phyloP scores from a whole-genome alignment of 2,888 invertebrate species.

The Scotopteryx bipunctaria region DNA sequence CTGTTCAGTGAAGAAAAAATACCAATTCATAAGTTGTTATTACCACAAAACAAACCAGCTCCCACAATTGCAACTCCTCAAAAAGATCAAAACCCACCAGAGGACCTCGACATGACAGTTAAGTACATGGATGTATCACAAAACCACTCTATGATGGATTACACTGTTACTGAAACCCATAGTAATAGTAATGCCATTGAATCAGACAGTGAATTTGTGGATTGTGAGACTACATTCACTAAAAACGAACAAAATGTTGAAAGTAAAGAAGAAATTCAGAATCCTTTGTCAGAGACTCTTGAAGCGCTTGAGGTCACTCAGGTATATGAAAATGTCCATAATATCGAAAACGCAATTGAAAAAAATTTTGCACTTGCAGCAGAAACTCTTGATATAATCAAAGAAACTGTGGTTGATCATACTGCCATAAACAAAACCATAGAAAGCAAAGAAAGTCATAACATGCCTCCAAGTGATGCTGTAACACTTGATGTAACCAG shows the following conservation, averaged over 20 bases:
- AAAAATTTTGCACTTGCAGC: background rate
- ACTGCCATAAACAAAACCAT: background rate
- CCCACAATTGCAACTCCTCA: conserved; percentile 20
- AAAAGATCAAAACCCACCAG: conserved; percentile 17
- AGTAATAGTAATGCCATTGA: conserved; percentile 44
- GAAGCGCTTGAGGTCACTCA: background rate
- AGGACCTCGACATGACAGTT: conserved; percentile 52
- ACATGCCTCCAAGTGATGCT: background rate
- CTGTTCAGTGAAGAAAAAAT: conserved; percentile 69
- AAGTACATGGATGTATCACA: conserved; percentile 71
- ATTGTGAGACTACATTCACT: conserved; percentile 73
- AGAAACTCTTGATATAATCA: background rate
- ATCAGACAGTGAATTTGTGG: conserved; percentile 73
- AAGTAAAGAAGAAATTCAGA: conserved; percentile 10
- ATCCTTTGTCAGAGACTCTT: background rate
- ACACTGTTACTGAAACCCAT: conserved; percentile 46
- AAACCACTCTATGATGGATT: conserved; percentile 56
- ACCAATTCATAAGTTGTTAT: conserved; percentile 67
- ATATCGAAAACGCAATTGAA: conserved; percentile 7
- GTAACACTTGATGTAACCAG: background rate
- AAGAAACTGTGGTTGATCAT: background rate
- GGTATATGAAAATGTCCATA: background rate
- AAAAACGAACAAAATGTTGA: conserved; percentile 46
- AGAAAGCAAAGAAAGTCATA: conserved; percentile 6
- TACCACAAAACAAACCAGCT: conserved; percentile 41